A percentile compares a stretch with the other conserved stretches of the same genome.
Conservation (phyloP, 23 tunicate species). For the Botrylloides violaceus region DNA sequence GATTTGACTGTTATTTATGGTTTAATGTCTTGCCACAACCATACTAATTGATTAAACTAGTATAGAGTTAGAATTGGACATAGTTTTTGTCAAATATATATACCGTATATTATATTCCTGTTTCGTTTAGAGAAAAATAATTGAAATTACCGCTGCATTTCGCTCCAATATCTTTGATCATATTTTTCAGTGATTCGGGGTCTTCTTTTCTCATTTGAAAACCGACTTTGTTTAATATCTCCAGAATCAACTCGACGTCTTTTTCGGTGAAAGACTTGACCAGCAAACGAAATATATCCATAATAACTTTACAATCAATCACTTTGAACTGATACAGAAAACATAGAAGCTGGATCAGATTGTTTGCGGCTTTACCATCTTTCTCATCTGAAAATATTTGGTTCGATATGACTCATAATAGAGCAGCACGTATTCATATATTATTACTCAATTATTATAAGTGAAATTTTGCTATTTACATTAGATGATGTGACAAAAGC, state of each 20-base stretch:
- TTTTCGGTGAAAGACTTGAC: constrained; percentile 45
- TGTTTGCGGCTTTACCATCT: constrained; percentile 56
- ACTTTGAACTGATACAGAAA: constrained; percentile 56
- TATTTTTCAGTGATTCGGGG: constrained; percentile 38
- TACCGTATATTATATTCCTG: too few species aligned
- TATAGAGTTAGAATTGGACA: too few species aligned
- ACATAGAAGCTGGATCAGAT: constrained; percentile 43
- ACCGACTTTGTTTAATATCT: constrained; percentile 49
- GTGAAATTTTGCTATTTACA: too few species aligned
- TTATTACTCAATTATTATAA: too few species aligned
- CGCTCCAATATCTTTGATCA: constrained; percentile 34
- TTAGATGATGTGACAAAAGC: too few species aligned
- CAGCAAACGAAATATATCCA: constrained; percentile 36
- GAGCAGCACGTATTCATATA: too few species aligned
- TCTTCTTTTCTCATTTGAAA: constrained; percentile 83
- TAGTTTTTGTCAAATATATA: too few species aligned
- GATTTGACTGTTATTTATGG: too few species aligned
- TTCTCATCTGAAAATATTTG: constrained; percentile 23
- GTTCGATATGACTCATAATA: too few species aligned
- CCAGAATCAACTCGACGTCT: constrained; percentile 54
- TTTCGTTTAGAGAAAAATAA: too few species aligned
- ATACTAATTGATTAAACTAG: too few species aligned
- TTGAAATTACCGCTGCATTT: constrained; percentile 19
- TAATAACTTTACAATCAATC: constrained; percentile 34
- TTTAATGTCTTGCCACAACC: too few species aligned